Conservation (phyloP, 2,888 invertebrate species). For the Ferdinandea cuprea region DNA sequence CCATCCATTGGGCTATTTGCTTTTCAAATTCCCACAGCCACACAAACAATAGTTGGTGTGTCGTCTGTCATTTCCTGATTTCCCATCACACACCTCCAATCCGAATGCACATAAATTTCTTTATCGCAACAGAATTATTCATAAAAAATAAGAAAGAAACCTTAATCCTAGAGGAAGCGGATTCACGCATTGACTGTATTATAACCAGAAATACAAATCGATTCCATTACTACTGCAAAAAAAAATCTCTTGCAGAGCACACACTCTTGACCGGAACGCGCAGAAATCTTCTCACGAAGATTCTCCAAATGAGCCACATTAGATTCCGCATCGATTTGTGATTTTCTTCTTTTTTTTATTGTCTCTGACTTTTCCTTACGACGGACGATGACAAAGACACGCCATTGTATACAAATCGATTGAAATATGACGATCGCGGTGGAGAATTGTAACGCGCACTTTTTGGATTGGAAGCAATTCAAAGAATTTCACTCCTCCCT, state of each 20-base stretch:
- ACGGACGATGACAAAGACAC: constrained; percentile 7
- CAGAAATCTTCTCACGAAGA: constrained; percentile 70
- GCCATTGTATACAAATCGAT: constrained; percentile 43
- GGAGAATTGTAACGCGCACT: constrained; percentile 54
- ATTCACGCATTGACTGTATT: constrained; percentile 69
- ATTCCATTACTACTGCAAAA: constrained; percentile 38
- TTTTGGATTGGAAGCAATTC: constrained; percentile 34
- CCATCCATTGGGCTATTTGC: constrained; percentile 45
- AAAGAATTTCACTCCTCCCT: constrained; percentile 24
- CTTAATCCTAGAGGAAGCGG: constrained; percentile 62
- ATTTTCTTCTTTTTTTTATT: neutral
- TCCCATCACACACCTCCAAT: constrained; percentile 48
- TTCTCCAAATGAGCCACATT: constrained; percentile 53
- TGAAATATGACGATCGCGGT: constrained; percentile 56
- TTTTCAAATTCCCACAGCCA: constrained; percentile 66
- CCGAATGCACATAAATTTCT: constrained; percentile 71
- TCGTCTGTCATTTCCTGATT: constrained; percentile 58
- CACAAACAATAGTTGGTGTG: neutral
- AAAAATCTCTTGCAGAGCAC: constrained; percentile 21
- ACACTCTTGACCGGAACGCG: constrained; percentile 33
- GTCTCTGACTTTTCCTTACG: neutral
- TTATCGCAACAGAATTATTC: constrained; percentile 61
- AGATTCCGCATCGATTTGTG: constrained; percentile 55
- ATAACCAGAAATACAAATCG: constrained; percentile 70
- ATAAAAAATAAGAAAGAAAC: constrained; percentile 33